Percentiles rank a stretch among this genome's conserved stretches.
Conservation (phyloP, 1,140 invertebrate genomes). For the Subanguina moxae region DNA sequence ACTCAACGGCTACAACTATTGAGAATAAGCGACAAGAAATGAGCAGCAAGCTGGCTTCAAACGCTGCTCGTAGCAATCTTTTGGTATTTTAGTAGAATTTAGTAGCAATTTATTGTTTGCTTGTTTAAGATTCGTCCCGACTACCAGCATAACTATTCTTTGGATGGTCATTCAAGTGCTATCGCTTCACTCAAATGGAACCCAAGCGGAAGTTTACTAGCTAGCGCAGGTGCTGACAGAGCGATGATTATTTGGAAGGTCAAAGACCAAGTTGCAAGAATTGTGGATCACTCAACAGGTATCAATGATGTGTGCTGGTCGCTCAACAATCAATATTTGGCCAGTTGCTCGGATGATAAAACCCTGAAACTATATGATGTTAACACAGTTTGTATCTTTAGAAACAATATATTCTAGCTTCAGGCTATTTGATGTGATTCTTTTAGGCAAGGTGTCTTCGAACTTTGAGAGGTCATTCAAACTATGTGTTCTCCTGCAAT, state of each 20-base stretch:
- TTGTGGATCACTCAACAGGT: slow-evolving; percentile 91
- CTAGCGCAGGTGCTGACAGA: slow-evolving; percentile 92
- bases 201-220: slow-evolving; percentile 96
- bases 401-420: slow-evolving; percentile 28
- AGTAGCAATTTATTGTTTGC: not conserved
- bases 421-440: slow-evolving; percentile 12
- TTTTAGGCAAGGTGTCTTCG: slow-evolving; percentile 88
- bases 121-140: slow-evolving; percentile 66
- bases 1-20: too few species aligned
- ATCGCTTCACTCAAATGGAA: slow-evolving; percentile 99
- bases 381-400: slow-evolving; percentile 71
- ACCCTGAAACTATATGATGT: slow-evolving; percentile 98
- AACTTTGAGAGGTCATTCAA: slow-evolving; percentile 96
- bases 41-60: too few species aligned
- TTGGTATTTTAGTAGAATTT: too few species aligned
- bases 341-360: slow-evolving; percentile 98
- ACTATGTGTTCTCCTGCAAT: slow-evolving; percentile 99
- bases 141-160: slow-evolving; percentile 88
- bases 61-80: too few species aligned
- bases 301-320: slow-evolving; percentile 99
- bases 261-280: slow-evolving; percentile 98
- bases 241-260: slow-evolving; percentile 98
- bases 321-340: slow-evolving; percentile 85
- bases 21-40: too few species aligned
- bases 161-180: slow-evolving; percentile 96